These are phyloP conservation scores for Mycalesis mineus DNA, from an alignment of 2,888 invertebrate genomes.

Conservation along the genomic window DNA sequence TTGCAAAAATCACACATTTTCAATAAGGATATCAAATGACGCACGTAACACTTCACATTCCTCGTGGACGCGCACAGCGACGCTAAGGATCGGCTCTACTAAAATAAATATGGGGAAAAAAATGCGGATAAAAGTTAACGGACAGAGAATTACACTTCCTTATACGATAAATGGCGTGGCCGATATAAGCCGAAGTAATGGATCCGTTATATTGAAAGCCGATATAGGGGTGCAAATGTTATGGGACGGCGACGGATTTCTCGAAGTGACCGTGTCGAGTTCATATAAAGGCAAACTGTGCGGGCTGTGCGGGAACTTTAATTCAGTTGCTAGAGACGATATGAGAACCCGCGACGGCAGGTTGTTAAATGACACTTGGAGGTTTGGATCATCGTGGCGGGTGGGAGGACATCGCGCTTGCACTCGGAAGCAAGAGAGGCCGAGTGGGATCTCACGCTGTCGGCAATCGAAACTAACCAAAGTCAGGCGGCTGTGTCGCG, in stretches of 20 bases:
- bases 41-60: constrained; percentile 88
- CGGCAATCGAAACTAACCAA: constrained; percentile 69
- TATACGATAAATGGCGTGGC: constrained; percentile 78
- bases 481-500: constrained; percentile 71
- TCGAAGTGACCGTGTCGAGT: constrained; percentile 89
- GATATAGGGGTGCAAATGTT: constrained; percentile 88
- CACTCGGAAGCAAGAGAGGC: constrained; percentile 76
- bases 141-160: constrained; percentile 84
- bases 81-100: constrained; percentile 84
- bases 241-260: constrained; percentile 96
- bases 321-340: constrained; percentile 91
- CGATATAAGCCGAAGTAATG: constrained; percentile 81
- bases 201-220: constrained; percentile 82
- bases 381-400: constrained; percentile 94
- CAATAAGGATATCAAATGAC: constrained; percentile 93
- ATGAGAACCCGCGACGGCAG: constrained; percentile 84
- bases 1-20: constrained; percentile 87
- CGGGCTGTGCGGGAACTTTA: constrained; percentile 97
- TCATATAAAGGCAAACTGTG: constrained; percentile 87
- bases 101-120: constrained; percentile 92
- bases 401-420: constrained; percentile 89
- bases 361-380: constrained; percentile 81
- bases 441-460: constrained; percentile 60
- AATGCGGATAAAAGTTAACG: constrained; percentile 91
- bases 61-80: constrained; percentile 94